phyloP scores from a whole-genome alignment of 2,797 vertebrate species.

The Bradypodion pumilum region DNA sequence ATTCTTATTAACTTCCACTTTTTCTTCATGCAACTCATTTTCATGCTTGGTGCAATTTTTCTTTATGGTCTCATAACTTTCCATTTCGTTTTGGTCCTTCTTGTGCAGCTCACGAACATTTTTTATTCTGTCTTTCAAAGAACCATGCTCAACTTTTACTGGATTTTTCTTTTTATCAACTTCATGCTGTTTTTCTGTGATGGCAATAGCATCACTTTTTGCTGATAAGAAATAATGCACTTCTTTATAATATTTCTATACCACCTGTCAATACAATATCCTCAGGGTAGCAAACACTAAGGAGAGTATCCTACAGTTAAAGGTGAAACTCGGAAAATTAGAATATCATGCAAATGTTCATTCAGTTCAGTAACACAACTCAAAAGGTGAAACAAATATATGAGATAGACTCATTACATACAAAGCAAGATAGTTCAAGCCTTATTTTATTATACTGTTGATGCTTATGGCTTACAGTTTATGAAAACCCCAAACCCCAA shows the following conservation, averaged over 20 bases:
- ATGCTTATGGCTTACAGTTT: too few species aligned
- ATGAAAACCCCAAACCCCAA: too few species aligned
- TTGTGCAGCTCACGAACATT: slow-evolving; percentile 62
- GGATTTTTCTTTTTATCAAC: slow-evolving; percentile 76
- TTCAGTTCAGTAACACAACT: too few species aligned
- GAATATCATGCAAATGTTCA: too few species aligned
- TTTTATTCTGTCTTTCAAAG: slow-evolving; percentile 68
- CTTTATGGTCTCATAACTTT: slow-evolving; percentile 65
- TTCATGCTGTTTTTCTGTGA: slow-evolving; percentile 71
- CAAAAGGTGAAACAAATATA: too few species aligned
- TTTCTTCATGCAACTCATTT: slow-evolving; percentile 57
- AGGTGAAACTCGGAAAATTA: too few species aligned
- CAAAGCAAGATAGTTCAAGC: too few species aligned
- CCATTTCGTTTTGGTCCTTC: slow-evolving; percentile 66
- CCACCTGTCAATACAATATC: not conserved
- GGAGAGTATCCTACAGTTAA: not conserved
- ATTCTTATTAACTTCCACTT: slow-evolving; percentile 69
- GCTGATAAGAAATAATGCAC: slow-evolving; percentile 49
- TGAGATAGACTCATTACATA: too few species aligned
- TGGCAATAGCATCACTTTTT: slow-evolving; percentile 54
- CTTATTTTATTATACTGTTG: too few species aligned
- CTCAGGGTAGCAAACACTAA: not conserved
- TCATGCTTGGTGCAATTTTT: slow-evolving; percentile 73
- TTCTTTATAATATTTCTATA: slow-evolving; percentile 4
- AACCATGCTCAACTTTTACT: slow-evolving; percentile 70